Evolutionary conservation across 1,140 invertebrate species (phyloP).

Genomic region (Sarcophaga peregrina): DNA sequence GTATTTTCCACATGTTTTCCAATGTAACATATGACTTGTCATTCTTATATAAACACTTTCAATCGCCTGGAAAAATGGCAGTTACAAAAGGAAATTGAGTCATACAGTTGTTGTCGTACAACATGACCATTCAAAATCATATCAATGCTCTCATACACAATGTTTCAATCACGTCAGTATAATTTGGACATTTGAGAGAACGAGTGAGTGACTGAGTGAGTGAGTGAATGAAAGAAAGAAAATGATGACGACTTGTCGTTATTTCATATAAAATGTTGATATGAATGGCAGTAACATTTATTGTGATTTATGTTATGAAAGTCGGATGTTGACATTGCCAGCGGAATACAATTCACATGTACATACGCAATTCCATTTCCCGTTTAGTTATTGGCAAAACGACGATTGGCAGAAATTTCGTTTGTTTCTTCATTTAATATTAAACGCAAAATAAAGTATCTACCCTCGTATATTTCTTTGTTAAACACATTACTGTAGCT

Average conservation of each 20-base stretch:
- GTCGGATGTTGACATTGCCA: conserved; percentile 36
- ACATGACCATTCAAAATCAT: not conserved
- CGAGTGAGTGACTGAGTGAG: no score
- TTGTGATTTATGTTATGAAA: conserved; percentile 34
- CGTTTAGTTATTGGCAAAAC: not conserved
- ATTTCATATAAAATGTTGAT: not conserved
- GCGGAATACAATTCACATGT: not conserved
- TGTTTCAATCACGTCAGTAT: not conserved
- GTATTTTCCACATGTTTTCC: no score
- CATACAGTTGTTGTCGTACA: not conserved
- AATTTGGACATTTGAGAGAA: not conserved
- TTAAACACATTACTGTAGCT: not conserved
- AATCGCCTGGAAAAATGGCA: not conserved
- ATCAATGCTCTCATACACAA: not conserved
- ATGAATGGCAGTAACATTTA: conserved; percentile 10
- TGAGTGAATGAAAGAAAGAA: not conserved
- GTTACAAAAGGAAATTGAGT: not conserved
- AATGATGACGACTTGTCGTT: not conserved
- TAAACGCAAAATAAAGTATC: not conserved
- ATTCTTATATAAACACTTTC: no score
- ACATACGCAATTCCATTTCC: not conserved
- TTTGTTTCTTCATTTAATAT: no score
- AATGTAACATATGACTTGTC: no score
- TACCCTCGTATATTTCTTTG: not conserved
- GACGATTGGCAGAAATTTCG: not conserved